Percentiles rank a stretch among this genome's conserved stretches.
phyloP scores from a whole-genome alignment of 2,888 invertebrate genomes.

The Sesia apiformis region DNA sequence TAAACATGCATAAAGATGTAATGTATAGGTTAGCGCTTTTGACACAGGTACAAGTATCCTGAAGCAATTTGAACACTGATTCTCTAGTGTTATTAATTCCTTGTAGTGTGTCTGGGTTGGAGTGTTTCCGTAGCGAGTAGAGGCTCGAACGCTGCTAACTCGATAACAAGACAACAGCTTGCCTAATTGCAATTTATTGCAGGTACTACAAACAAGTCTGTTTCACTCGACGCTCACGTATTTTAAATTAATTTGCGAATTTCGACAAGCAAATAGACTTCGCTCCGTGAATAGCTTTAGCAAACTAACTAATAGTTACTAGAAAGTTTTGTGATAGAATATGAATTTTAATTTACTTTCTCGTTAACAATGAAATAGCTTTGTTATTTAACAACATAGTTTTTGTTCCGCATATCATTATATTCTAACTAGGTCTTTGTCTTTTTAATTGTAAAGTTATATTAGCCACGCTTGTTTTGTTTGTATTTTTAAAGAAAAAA shows the following conservation, averaged over 20 bases:
- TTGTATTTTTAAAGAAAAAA: no score
- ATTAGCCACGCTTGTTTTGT: no score
- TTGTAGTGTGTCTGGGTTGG: conserved; percentile 35
- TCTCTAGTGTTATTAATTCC: conserved; percentile 46
- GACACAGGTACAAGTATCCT: neutral
- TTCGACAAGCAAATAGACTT: conserved; percentile 50
- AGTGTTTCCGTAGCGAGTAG: conserved; percentile 39
- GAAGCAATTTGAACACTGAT: conserved; percentile 10
- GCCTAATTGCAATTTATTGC: conserved; percentile 74
- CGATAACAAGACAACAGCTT: conserved; percentile 72
- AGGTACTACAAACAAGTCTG: conserved; percentile 70
- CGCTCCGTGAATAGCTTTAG: conserved; percentile 10
- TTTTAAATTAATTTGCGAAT: conserved; percentile 70
- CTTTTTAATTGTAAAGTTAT: no score
- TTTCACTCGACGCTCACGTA: conserved; percentile 65
- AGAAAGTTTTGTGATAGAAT: no score
- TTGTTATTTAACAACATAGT: no score
- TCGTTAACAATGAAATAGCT: no score
- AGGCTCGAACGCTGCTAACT: conserved; percentile 65
- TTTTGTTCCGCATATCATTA: no score
- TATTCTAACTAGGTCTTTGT: no score
- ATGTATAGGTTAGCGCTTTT: no score
- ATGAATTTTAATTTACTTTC: no score
- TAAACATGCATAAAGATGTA: conserved; percentile 11
- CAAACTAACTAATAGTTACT: neutral